A percentile compares a stretch with the other conserved stretches of the same genome.
These are phyloP conservation scores for Butorides virescens DNA, from an alignment of 2,113 vertebrate genomes.

Conservation along the genomic window DNA sequence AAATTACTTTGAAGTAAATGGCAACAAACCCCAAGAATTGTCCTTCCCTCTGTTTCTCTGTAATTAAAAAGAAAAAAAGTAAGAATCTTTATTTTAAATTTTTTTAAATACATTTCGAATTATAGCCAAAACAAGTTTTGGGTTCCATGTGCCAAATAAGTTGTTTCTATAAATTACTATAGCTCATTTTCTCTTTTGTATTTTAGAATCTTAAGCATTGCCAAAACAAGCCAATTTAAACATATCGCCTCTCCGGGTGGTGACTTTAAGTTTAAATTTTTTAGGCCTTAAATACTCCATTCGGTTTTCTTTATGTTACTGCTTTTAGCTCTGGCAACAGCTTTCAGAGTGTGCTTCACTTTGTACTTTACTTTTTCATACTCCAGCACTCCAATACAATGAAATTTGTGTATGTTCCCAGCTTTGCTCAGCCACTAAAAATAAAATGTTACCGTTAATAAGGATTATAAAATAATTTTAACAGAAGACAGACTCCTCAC, in stretches of 20 bases:
- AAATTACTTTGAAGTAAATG: background rate
- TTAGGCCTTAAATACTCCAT: constrained; percentile 58
- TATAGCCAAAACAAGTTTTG: background rate
- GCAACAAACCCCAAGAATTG: background rate
- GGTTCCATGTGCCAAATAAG: background rate
- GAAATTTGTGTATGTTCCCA: background rate
- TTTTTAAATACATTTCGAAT: background rate
- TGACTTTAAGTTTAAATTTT: constrained; percentile 71
- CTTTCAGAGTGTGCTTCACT: constrained; percentile 55
- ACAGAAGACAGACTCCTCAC: background rate
- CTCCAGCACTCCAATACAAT: background rate
- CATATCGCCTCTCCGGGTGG: constrained; percentile 53
- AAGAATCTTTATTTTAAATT: background rate
- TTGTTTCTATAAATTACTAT: background rate
- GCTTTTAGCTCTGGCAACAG: constrained; percentile 67
- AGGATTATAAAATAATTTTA: background rate
- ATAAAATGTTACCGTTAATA: constrained; percentile 22
- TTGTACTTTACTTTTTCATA: constrained; percentile 47
- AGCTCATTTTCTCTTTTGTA: constrained; percentile 19
- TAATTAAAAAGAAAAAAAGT: background rate
- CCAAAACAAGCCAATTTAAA: constrained; percentile 75
- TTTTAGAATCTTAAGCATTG: constrained; percentile 57
- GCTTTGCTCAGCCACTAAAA: constrained; percentile 22
- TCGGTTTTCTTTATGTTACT: constrained; percentile 56
- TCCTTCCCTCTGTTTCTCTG: background rate